Evolutionary conservation across 2,113 vertebrate species (phyloP).

Genomic region (Callopanchax toddi): DNA sequence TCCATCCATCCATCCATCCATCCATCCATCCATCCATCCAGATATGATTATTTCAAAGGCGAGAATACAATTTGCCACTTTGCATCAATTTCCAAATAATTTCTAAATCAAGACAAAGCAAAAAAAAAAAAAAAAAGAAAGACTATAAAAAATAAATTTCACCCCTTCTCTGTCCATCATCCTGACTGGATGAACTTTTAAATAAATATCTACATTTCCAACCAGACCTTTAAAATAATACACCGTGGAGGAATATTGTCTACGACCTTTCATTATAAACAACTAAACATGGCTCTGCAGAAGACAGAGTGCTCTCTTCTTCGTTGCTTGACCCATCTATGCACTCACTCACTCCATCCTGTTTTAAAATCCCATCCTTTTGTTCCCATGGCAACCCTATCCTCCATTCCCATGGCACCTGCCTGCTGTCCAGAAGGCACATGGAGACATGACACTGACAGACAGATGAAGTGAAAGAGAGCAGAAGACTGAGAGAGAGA

Average conservation of each 20-base stretch:
- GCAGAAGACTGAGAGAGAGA: slow-evolving; percentile 28
- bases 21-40: too few relatives aligned
- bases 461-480: slow-evolving; percentile 63
- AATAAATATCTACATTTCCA: background rate
- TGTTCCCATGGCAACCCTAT: slow-evolving; percentile 70
- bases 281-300: slow-evolving; percentile 1
- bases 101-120: too few relatives aligned
- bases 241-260: background rate
- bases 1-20: too few relatives aligned
- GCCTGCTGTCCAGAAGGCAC: slow-evolving; percentile 71
- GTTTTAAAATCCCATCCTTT: slow-evolving; percentile 39
- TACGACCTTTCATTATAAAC: slow-evolving; percentile 5
- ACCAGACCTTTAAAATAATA: background rate
- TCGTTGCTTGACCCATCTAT: slow-evolving; percentile 40
- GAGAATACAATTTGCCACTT: too few relatives aligned
- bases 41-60: too few relatives aligned
- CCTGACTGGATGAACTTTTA: too few relatives aligned
- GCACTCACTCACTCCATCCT: slow-evolving; percentile 15
- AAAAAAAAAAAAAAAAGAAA: too few relatives aligned
- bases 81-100: too few relatives aligned
- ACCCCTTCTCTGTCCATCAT: too few relatives aligned
- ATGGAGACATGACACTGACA: slow-evolving; percentile 60
- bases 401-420: slow-evolving; percentile 66
- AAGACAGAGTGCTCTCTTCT: slow-evolving; percentile 14
- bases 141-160: too few relatives aligned